Evolutionary conservation across 2,113 vertebrate genomes (phyloP), one percentile per base, ranked within the genome.

Genomic region (Embiotoca jacksoni): DNA sequence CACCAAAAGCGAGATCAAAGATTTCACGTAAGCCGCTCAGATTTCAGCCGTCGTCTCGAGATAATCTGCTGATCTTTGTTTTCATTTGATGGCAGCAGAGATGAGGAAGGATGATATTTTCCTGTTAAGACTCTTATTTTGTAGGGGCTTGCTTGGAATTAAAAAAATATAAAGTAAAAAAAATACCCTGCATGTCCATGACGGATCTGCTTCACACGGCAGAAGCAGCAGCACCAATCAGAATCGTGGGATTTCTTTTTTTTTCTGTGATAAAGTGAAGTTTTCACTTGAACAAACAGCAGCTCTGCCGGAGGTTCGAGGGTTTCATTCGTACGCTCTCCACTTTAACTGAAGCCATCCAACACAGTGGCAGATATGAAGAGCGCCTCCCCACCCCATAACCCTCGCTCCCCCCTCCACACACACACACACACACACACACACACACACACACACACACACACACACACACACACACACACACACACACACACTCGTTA

Each of bases 41-140:
- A 11, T 76, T 56, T 44, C 72, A 33, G 65, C 62, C 72, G 13
- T 39, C 30, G 66, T 47, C 67, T 81, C 85, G 70, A 83, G 70
- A 88, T 89, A 85, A 88, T 90, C 87, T 85, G 66, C 69, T 58
- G 74, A 83, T 75, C 60, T 77, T 87, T 77, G 71, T 65, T 87
- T 75, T 71, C 70, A 55, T 82, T 59, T 78, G 75, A 65, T 23
- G 75, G 0, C 64, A 69, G 10, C 2, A 13, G 41, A 75, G 59
- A 85, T 35, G 68, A 61, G 37, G 41, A 23, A 64, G 39, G 49
- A 66, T 35, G 52, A 68, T 44, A n/a, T 33, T 66, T 64, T 23
- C 23, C 31, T 65, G 10, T 35, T 59, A 23, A 31, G 55, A n/a
- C 33, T 64, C 33, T 70, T 58, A 35, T 62, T 54, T 53, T 67